A percentile compares a stretch with the other conserved stretches of the same genome.
These are phyloP conservation scores for Bothrops jararaca DNA, from an alignment of 2,113 vertebrate species.

Conservation along the genomic window DNA sequence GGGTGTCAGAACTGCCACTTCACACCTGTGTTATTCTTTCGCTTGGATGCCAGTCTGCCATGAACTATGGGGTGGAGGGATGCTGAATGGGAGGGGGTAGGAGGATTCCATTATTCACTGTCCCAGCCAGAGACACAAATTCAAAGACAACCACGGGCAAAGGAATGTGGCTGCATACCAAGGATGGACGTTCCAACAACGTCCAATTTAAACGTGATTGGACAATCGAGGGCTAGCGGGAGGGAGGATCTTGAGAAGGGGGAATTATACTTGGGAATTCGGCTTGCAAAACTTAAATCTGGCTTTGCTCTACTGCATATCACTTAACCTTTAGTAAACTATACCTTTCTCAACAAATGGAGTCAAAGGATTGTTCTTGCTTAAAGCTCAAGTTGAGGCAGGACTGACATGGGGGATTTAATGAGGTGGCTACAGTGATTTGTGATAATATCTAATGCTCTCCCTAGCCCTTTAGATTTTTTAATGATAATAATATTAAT, in stretches of 20 bases:
- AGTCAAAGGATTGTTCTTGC: too few species aligned
- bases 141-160: background rate
- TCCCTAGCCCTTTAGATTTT: background rate
- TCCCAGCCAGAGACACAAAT: background rate
- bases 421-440: background rate
- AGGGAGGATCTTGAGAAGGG: background rate
- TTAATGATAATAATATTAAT: background rate
- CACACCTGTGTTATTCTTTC: background rate
- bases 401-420: background rate
- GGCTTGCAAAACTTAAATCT: background rate
- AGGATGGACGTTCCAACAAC: too few species aligned
- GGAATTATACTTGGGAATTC: background rate
- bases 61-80: background rate
- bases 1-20: background rate
- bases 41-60: too few species aligned
- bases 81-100: too few species aligned
- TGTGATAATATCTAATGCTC: background rate
- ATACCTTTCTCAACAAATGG: too few species aligned
- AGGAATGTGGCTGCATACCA: background rate
- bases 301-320: background rate
- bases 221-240: background rate
- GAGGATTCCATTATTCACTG: background rate
- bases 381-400: background rate
- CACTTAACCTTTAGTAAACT: background rate
- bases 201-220: background rate